Conservation (phyloP, 2,797 vertebrate genomes). For the Siniperca undulata region DNA sequence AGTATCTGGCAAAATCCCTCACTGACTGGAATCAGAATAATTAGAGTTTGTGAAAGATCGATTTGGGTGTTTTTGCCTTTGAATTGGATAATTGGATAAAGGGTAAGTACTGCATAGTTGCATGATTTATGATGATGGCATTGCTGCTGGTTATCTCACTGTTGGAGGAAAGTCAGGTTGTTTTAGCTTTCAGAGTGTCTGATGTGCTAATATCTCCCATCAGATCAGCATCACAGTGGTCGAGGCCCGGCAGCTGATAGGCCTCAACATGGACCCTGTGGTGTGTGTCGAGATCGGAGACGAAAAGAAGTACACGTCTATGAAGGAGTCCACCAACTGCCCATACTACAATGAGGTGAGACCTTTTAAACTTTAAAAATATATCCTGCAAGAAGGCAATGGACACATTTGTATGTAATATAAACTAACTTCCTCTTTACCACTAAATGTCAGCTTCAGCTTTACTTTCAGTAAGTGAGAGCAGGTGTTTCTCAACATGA, state of each 20-base stretch:
- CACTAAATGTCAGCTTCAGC: conserved; percentile 86
- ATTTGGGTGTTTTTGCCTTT: conserved; percentile 13
- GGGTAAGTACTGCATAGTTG: conserved; percentile 13
- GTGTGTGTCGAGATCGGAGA: conserved; percentile 98
- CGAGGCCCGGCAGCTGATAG: conserved; percentile 96
- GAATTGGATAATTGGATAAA: background rate
- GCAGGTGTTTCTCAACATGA: background rate
- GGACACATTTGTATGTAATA: background rate
- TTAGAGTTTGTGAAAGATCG: conserved; percentile 9
- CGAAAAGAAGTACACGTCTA: conserved; percentile 97
- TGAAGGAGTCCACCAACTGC: conserved; percentile 99
- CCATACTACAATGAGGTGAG: conserved; percentile 98
- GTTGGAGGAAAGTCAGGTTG: conserved; percentile 3
- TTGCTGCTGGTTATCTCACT: conserved; percentile 14
- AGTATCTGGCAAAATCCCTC: conserved; percentile 8
- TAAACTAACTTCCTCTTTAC: background rate
- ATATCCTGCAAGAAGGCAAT: background rate
- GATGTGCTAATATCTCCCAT: conserved; percentile 32
- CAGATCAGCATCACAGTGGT: conserved; percentile 95
- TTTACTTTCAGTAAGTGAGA: background rate
- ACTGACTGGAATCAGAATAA: conserved; percentile 7
- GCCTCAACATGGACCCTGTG: conserved; percentile 98
- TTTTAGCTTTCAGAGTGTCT: conserved; percentile 6
- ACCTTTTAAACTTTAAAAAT: conserved; percentile 70
- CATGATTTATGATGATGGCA: conserved; percentile 16